Conservation (phyloP, 2,888 invertebrate species). For the Chrysodeixis includens region DNA sequence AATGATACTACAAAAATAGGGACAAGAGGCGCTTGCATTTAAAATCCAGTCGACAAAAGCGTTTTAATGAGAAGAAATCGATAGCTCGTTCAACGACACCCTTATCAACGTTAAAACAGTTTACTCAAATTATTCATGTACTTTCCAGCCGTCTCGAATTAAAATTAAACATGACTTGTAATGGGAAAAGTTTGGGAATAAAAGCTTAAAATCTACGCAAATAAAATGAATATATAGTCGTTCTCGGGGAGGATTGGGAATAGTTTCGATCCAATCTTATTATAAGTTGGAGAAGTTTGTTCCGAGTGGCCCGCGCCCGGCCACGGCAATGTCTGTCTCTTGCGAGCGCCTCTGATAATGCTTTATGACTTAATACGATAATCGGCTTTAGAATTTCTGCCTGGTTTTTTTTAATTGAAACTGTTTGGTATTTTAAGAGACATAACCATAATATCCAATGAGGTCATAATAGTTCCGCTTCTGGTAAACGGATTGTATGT, state of each 20-base stretch:
- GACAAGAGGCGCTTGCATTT: constrained; percentile 63
- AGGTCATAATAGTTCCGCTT: no score
- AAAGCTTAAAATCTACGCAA: constrained; percentile 33
- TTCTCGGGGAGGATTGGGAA: constrained; percentile 45
- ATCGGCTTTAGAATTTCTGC: constrained; percentile 29
- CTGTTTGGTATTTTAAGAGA: constrained; percentile 8
- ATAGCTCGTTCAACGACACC: constrained; percentile 48
- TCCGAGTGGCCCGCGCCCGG: constrained; percentile 52
- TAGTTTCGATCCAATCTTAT: constrained; percentile 68
- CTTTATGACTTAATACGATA: constrained; percentile 56
- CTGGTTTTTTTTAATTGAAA: constrained; percentile 8
- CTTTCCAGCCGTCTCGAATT: constrained; percentile 27
- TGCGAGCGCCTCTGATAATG: constrained; percentile 61
- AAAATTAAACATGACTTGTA: constrained; percentile 30
- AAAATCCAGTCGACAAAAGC: constrained; percentile 62
- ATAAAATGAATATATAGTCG: constrained; percentile 41
- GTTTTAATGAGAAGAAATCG: constrained; percentile 64
- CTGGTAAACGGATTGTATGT: no score
- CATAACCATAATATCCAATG: no score
- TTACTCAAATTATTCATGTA: constrained; percentile 35
- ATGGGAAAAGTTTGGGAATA: constrained; percentile 44
- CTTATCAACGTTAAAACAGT: constrained; percentile 22
- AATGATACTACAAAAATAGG: constrained; percentile 65
- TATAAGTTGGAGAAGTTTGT: constrained; percentile 68
- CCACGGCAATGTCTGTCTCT: constrained; percentile 56